Conservation (phyloP, 2,888 invertebrate species). For the Piscicola geometra region DNA sequence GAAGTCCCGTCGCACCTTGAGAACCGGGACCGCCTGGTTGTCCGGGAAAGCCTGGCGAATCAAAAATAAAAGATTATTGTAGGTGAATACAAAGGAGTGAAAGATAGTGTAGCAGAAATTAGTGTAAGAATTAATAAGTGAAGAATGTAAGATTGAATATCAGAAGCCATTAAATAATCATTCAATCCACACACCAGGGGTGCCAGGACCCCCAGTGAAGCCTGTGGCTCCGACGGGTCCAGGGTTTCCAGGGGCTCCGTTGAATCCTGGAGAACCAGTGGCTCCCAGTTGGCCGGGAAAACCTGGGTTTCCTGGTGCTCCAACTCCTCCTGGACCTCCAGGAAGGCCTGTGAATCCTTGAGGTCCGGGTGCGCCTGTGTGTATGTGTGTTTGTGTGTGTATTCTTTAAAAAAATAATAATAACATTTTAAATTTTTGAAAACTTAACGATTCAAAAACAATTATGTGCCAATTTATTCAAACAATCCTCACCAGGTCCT, state of each 20-base stretch:
- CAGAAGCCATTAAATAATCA: too few species aligned
- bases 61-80: too few species aligned
- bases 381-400: too few species aligned
- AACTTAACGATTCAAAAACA: background rate
- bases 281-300: background rate
- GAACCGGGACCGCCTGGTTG: background rate
- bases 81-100: too few species aligned
- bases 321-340: background rate
- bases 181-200: conserved; percentile 7
- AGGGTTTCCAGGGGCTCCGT: conserved; percentile 1
- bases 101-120: too few species aligned
- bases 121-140: too few species aligned
- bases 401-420: background rate
- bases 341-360: background rate
- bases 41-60: too few species aligned
- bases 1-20: conserved; percentile 11
- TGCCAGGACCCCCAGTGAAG: background rate
- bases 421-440: background rate
- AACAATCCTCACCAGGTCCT: background rate
- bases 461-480: background rate
- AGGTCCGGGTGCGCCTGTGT: too few species aligned
- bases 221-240: conserved; percentile 25
- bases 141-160: too few species aligned
- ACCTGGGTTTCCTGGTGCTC: background rate
- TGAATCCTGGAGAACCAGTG: background rate